Percentiles rank a stretch among this genome's conserved stretches.
Conservation (phyloP, 2,113 vertebrate genomes). For the Suricata suricatta region DNA sequence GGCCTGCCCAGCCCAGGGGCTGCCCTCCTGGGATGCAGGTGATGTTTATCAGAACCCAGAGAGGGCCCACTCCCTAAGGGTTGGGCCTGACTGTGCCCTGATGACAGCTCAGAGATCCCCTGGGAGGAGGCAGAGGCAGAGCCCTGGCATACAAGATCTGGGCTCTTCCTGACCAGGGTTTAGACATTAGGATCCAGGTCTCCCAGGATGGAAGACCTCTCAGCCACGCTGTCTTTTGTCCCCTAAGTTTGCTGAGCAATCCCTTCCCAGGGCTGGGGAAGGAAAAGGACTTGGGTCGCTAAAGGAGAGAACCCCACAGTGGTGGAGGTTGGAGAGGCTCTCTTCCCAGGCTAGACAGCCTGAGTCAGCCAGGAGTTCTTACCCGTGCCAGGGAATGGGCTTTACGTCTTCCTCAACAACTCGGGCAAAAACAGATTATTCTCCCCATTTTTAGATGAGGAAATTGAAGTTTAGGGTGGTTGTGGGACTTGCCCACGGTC, state of each 20-base stretch:
- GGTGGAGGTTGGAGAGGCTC: not conserved
- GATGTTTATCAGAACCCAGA: conserved; percentile 68
- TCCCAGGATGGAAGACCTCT: not conserved
- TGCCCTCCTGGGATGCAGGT: conserved; percentile 17
- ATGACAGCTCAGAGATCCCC: not conserved
- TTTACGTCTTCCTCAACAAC: not conserved
- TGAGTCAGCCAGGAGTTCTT: not conserved
- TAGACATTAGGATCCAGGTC: not conserved
- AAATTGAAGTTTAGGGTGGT: not conserved
- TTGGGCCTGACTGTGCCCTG: not conserved
- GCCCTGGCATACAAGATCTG: not conserved
- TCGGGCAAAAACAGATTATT: not conserved
- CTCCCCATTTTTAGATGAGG: not conserved
- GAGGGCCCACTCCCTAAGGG: conserved; percentile 50
- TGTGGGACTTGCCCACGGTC: not conserved
- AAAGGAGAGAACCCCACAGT: not conserved
- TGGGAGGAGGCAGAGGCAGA: not conserved
- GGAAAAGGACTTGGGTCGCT: not conserved
- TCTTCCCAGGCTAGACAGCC: not conserved
- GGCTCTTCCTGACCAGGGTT: not conserved
- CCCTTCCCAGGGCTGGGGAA: not conserved
- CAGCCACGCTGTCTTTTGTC: not conserved
- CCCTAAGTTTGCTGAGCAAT: not conserved
- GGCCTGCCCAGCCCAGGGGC: not conserved
- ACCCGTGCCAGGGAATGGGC: not conserved